phyloP scores from a whole-genome alignment of 1,140 invertebrate species.

The Artemia franciscana region DNA sequence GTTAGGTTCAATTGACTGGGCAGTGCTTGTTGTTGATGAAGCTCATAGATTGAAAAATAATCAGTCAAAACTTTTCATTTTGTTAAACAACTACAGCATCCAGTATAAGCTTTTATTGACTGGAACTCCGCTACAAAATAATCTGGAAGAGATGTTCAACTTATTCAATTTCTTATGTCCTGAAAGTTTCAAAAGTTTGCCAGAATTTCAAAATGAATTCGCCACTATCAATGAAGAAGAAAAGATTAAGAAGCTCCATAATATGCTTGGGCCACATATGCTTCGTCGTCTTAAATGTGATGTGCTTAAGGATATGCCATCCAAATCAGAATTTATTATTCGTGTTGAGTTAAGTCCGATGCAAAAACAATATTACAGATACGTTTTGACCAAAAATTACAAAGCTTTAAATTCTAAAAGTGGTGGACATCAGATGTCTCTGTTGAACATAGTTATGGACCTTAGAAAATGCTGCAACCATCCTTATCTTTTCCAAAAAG shows the following conservation, averaged over 20 bases:
- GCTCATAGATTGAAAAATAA: slow-evolving; percentile 97
- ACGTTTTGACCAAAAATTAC: slow-evolving; percentile 92
- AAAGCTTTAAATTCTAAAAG: slow-evolving; percentile 89
- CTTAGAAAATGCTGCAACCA: slow-evolving; percentile 99
- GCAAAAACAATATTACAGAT: slow-evolving; percentile 99
- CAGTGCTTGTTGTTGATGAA: slow-evolving; percentile 93
- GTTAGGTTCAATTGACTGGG: slow-evolving; percentile 96
- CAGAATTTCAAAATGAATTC: slow-evolving; percentile 92
- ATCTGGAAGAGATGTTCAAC: slow-evolving; percentile 97
- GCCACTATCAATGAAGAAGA: slow-evolving; percentile 98
- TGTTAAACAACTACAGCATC: slow-evolving; percentile 79
- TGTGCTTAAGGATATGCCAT: slow-evolving; percentile 95
- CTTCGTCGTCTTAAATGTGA: slow-evolving; percentile 91
- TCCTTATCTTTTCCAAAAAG: slow-evolving; percentile 92
- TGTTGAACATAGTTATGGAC: slow-evolving; percentile 99
- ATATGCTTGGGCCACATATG: slow-evolving; percentile 95
- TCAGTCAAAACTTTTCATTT: slow-evolving; percentile 93
- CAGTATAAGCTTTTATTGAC: slow-evolving; percentile 89
- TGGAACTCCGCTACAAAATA: slow-evolving; percentile 97
- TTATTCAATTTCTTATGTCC: slow-evolving; percentile 91
- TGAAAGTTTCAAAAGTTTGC: slow-evolving; percentile 82
- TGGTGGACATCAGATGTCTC: slow-evolving; percentile 77
- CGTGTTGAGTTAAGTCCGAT: slow-evolving; percentile 92
- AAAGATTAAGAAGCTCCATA: slow-evolving; percentile 89
- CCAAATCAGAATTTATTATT: slow-evolving; percentile 98